phyloP scores from a whole-genome alignment of 2,113 vertebrate genomes.

The Anarrhichthys ocellatus region DNA sequence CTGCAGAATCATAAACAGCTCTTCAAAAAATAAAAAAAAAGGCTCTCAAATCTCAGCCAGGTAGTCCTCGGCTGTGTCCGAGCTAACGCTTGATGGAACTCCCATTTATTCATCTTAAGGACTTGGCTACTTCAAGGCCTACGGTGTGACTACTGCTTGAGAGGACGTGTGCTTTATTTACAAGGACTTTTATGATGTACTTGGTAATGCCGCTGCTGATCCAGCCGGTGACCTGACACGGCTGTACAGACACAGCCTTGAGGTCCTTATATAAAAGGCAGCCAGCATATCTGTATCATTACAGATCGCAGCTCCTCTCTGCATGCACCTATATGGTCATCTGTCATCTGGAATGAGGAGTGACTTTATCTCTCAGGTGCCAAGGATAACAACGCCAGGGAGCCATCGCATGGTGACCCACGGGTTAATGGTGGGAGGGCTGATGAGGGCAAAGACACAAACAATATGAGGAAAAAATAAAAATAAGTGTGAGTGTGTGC shows the following conservation, averaged over 20 bases:
- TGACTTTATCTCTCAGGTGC: slow-evolving; percentile 78
- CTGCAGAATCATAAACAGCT: slow-evolving; percentile 71
- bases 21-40: slow-evolving; percentile 57
- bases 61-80: slow-evolving; percentile 7
- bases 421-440: slow-evolving; percentile 20
- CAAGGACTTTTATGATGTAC: slow-evolving; percentile 73
- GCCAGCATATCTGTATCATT: slow-evolving; percentile 64
- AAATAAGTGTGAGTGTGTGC: not conserved
- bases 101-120: slow-evolving; percentile 55
- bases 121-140: slow-evolving; percentile 52
- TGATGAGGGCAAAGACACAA: slow-evolving; percentile 53
- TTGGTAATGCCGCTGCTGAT: slow-evolving; percentile 64
- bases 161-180: slow-evolving; percentile 76
- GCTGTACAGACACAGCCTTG: slow-evolving; percentile 70
- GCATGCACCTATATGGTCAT: slow-evolving; percentile 57
- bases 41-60: slow-evolving; percentile 41
- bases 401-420: slow-evolving; percentile 57
- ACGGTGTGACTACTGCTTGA: slow-evolving; percentile 21
- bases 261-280: slow-evolving; percentile 64
- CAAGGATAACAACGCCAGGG: slow-evolving; percentile 72
- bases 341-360: slow-evolving; percentile 69
- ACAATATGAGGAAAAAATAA: slow-evolving; percentile 25
- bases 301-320: slow-evolving; percentile 64
- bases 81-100: slow-evolving; percentile 43
- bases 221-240: slow-evolving; percentile 64